Evolutionary conservation across 2,888 invertebrate species (phyloP).

Genomic region (Lamellibrachia columna): DNA sequence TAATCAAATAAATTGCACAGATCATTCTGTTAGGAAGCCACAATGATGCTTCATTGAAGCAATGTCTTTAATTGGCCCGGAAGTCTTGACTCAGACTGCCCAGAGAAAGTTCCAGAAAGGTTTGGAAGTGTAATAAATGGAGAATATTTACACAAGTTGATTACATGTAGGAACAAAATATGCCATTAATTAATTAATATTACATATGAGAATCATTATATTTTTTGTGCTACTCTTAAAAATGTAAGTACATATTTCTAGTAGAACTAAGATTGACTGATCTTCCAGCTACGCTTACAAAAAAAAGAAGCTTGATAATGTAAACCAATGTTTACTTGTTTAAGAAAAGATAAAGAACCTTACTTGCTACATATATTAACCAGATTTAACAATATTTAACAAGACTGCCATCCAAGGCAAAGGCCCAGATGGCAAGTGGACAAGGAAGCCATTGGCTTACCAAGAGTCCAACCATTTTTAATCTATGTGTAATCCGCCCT

Average conservation of each 20-base stretch:
- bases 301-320: background rate
- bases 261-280: background rate
- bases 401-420: too few species aligned
- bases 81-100: background rate
- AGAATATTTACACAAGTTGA: background rate
- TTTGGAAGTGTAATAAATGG: background rate
- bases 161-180: background rate
- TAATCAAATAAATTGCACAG: background rate
- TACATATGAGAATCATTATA: background rate
- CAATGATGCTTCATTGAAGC: background rate
- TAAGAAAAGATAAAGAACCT: background rate
- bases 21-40: background rate
- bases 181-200: background rate
- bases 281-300: background rate
- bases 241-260: background rate
- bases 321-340: background rate
- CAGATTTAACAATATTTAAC: too few species aligned
- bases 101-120: background rate
- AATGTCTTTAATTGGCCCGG: background rate
- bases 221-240: background rate
- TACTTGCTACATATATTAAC: background rate
- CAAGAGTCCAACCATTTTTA: too few species aligned
- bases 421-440: too few species aligned
- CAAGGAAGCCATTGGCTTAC: too few species aligned
- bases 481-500: too few species aligned